Evolutionary conservation across 1,140 invertebrate species (phyloP).

Genomic region (Zaprionus kolodkinae): DNA sequence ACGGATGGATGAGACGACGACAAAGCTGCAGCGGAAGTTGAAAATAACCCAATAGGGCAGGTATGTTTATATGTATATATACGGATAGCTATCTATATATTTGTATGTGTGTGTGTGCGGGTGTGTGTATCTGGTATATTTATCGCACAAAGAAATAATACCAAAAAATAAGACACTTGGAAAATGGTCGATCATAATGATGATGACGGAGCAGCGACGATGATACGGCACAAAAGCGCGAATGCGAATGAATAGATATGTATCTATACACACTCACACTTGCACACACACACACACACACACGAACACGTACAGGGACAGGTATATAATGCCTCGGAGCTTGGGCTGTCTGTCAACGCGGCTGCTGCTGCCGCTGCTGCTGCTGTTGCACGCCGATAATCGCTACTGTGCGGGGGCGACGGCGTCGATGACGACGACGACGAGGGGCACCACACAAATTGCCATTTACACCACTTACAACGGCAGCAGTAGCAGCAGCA

Average conservation of each 20-base stretch:
- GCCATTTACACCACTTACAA: conserved; percentile 79
- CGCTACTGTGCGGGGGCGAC: conserved; percentile 67
- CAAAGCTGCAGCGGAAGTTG: conserved; percentile 47
- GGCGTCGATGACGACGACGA: conserved; percentile 21
- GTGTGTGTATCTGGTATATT: conserved; percentile 2
- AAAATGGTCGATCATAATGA: conserved; percentile 64
- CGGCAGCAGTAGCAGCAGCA: conserved; percentile 51
- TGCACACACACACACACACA: no score
- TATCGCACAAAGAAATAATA: conserved; percentile 66
- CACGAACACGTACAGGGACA: conserved; percentile 40
- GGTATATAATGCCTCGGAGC: conserved; percentile 32
- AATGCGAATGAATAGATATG: conserved; percentile 49
- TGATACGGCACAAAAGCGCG: conserved; percentile 77
- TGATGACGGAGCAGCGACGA: conserved; percentile 59
- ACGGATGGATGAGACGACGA: conserved; percentile 29
- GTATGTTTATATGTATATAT: not conserved
- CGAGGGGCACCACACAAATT: conserved; percentile 57
- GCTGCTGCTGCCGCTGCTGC: not conserved
- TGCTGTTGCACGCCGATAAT: conserved; percentile 38
- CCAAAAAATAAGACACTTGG: conserved; percentile 62
- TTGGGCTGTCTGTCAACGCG: conserved; percentile 55
- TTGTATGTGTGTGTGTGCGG: conserved; percentile 13
- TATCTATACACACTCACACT: no score
- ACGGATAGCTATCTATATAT: not conserved
- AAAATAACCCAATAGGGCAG: conserved; percentile 59